A percentile compares a stretch with the other conserved stretches of the same genome.
Conservation (phyloP, 2,888 invertebrate genomes). For the Hedychridium roseum region DNA sequence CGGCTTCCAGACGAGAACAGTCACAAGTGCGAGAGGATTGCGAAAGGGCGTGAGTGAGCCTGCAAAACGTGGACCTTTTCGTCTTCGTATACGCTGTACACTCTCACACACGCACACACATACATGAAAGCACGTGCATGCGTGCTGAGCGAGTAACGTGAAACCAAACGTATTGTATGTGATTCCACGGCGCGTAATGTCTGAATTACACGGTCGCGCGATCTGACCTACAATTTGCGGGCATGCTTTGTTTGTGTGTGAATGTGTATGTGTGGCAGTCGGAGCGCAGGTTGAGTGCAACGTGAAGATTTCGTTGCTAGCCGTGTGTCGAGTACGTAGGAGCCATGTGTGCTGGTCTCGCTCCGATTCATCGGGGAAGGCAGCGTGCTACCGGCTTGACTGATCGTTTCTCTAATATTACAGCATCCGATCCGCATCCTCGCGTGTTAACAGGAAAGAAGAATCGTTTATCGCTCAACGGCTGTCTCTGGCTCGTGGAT, state of each 20-base stretch:
- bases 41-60: slow-evolving; percentile 9
- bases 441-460: too few relatives aligned
- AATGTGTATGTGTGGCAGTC: not conserved
- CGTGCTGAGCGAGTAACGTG: slow-evolving; percentile 46
- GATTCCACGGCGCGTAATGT: slow-evolving; percentile 38
- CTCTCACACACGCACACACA: too few relatives aligned
- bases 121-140: too few relatives aligned
- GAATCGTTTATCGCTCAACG: too few relatives aligned
- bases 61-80: slow-evolving; percentile 17
- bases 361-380: slow-evolving; percentile 29
- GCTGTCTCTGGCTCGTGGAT: too few relatives aligned
- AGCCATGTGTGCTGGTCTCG: slow-evolving; percentile 16
- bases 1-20: too few relatives aligned
- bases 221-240: slow-evolving; percentile 27
- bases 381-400: slow-evolving; percentile 27
- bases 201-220: slow-evolving; percentile 43
- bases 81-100: slow-evolving; percentile 23
- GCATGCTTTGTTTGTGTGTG: slow-evolving; percentile 4
- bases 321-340: not conserved
- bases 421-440: slow-evolving; percentile 8
- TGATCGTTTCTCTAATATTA: slow-evolving; percentile 15
- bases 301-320: slow-evolving; percentile 5
- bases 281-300: not conserved
- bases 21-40: slow-evolving; percentile 17
- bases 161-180: slow-evolving; percentile 50